Conservation (phyloP, 2,797 vertebrate species). For the Setipinna tenuifilis region DNA sequence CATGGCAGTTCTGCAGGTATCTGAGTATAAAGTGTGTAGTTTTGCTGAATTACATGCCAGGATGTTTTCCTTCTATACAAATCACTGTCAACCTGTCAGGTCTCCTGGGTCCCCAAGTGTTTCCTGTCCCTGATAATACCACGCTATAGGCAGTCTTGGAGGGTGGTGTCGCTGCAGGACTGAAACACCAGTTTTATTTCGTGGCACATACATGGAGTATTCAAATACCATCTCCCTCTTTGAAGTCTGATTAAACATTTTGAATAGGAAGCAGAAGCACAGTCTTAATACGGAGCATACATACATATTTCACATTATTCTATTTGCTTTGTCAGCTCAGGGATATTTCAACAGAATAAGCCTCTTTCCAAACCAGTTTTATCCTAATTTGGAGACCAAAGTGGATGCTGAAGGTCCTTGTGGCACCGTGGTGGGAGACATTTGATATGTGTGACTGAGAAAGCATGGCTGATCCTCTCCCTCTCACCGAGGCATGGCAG, state of each 20-base stretch:
- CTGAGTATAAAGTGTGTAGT: not conserved
- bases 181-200: not conserved
- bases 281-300: conserved; percentile 34
- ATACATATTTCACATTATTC: conserved; percentile 55
- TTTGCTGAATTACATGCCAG: not conserved
- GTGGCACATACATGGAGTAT: conserved; percentile 15
- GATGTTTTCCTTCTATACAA: not conserved
- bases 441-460: conserved; percentile 75
- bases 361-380: conserved; percentile 44
- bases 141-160: too few relatives aligned
- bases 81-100: conserved; percentile 1
- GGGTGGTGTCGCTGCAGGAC: not conserved
- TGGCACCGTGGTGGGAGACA: conserved; percentile 64
- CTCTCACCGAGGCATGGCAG: conserved; percentile 70
- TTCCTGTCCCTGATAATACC: not conserved
- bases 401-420: conserved; percentile 65
- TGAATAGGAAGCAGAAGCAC: conserved; percentile 43
- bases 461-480: conserved; percentile 72
- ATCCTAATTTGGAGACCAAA: conserved; percentile 64
- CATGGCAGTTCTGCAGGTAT: not conserved
- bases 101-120: not conserved
- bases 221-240: conserved; percentile 45
- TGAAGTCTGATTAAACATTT: conserved; percentile 55
- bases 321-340: conserved; percentile 59
- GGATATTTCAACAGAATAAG: conserved; percentile 52